Percentiles rank a stretch among this genome's conserved stretches.
These are phyloP conservation scores for Cheilosia grossa DNA, from an alignment of 2,888 invertebrate species.

Conservation along the genomic window DNA sequence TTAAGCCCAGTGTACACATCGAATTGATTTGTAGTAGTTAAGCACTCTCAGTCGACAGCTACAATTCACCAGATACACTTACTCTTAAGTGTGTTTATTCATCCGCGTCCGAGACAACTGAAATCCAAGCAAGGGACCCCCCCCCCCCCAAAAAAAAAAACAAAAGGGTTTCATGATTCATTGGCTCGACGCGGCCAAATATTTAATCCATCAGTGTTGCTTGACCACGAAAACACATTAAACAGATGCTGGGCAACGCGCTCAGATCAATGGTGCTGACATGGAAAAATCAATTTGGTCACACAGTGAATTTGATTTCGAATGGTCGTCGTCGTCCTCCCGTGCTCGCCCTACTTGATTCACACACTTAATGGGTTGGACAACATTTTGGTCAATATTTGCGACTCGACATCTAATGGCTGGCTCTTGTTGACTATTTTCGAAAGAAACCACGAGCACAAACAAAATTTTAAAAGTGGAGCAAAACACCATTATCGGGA, in stretches of 20 bases:
- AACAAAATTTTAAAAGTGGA: background rate
- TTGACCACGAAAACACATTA: conserved; percentile 69
- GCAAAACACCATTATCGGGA: background rate
- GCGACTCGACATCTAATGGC: conserved; percentile 20
- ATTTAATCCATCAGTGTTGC: conserved; percentile 71
- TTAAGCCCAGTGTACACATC: conserved; percentile 62
- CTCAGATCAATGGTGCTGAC: conserved; percentile 61
- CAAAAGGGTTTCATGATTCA: conserved; percentile 67
- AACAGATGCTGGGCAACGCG: conserved; percentile 62
- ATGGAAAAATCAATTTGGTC: conserved; percentile 65
- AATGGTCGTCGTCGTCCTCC: background rate
- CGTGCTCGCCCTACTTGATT: background rate
- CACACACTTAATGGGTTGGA: conserved; percentile 63
- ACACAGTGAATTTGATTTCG: conserved; percentile 50
- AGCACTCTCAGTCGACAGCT: conserved; percentile 66
- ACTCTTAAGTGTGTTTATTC: conserved; percentile 72
- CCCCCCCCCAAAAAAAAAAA: conserved; percentile 8
- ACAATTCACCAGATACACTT: conserved; percentile 74
- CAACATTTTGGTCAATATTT: conserved; percentile 65
- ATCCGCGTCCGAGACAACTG: conserved; percentile 49
- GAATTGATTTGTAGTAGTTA: conserved; percentile 72
- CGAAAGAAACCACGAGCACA: background rate
- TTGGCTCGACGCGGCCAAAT: conserved; percentile 64
- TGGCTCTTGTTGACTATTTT: conserved; percentile 28
- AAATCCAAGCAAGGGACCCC: conserved; percentile 36